Evolutionary conservation across 2,888 invertebrate genomes (phyloP).

Genomic region (Parnassius apollo): DNA sequence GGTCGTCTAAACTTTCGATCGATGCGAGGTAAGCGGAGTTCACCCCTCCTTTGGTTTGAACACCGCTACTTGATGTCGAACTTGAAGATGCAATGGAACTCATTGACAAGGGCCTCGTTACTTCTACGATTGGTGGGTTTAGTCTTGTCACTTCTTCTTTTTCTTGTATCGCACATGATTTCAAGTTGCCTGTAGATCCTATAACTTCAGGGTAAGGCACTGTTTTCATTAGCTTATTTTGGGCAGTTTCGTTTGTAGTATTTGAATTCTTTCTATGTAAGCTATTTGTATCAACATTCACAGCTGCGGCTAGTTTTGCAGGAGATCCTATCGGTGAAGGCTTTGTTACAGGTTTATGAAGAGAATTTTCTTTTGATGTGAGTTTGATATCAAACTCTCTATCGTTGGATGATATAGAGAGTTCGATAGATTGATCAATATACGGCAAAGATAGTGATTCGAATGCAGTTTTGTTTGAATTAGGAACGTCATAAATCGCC

Average conservation of each 20-base stretch:
- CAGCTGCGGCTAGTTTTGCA: constrained; percentile 52
- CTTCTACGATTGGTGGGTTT: constrained; percentile 78
- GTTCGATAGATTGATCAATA: constrained; percentile 74
- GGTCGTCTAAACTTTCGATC: constrained; percentile 92
- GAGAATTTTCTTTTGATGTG: constrained; percentile 65
- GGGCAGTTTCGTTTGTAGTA: constrained; percentile 47
- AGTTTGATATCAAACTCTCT: constrained; percentile 75
- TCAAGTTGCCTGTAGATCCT: constrained; percentile 72
- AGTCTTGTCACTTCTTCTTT: constrained; percentile 73
- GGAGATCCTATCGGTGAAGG: constrained; percentile 53
- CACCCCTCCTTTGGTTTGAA: constrained; percentile 83
- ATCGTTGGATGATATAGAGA: constrained; percentile 73
- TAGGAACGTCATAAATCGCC: constrained; percentile 73
- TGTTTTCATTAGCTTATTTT: constrained; percentile 58
- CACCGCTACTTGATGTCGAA: constrained; percentile 83
- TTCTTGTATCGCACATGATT: constrained; percentile 55
- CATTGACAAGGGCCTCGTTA: constrained; percentile 86
- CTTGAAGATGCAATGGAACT: constrained; percentile 90
- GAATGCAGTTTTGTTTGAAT: constrained; percentile 64
- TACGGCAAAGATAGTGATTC: constrained; percentile 71
- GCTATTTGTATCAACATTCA: constrained; percentile 59
- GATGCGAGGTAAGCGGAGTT: constrained; percentile 92
- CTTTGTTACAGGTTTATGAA: constrained; percentile 54
- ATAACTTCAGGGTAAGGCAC: constrained; percentile 63
- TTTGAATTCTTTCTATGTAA: constrained; percentile 65